Conservation (phyloP, 2,113 vertebrate species). For the Semnopithecus entellus region DNA sequence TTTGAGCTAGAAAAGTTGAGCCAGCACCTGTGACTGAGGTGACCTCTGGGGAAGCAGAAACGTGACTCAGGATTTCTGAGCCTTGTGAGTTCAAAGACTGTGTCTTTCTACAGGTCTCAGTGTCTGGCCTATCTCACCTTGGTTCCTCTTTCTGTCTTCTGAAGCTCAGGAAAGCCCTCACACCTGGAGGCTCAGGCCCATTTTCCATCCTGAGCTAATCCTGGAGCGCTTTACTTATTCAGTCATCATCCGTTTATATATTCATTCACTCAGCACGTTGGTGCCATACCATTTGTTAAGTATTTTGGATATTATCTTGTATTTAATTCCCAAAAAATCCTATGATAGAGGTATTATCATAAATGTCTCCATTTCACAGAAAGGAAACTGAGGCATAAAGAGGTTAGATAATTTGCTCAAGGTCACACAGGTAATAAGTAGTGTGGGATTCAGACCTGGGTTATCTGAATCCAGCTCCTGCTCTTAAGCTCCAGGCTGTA, state of each 20-base stretch:
- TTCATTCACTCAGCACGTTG: not conserved
- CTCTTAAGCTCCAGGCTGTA: not conserved
- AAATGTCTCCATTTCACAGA: not conserved
- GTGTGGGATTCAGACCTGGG: not conserved
- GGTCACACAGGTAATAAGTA: not conserved
- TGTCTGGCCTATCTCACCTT: rapidly evolving
- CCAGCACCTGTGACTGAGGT: not conserved
- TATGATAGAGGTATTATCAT: not conserved
- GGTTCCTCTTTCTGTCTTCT: not conserved
- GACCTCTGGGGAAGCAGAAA: not conserved
- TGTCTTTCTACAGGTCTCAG: not conserved
- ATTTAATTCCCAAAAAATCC: not conserved
- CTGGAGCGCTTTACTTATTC: not conserved
- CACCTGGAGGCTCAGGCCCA: too few relatives aligned
- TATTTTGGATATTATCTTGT: not conserved
- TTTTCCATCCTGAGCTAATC: not conserved
- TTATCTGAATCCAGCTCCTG: not conserved
- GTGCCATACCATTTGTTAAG: not conserved
- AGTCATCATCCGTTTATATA: not conserved
- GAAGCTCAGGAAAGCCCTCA: not conserved
- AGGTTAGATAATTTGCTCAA: not conserved
- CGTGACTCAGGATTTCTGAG: not conserved
- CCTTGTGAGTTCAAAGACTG: not conserved
- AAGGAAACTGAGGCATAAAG: not conserved
- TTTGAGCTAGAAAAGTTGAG: not conserved